phyloP scores from a whole-genome alignment of 2,113 vertebrate genomes.

The Tapirus terrestris region DNA sequence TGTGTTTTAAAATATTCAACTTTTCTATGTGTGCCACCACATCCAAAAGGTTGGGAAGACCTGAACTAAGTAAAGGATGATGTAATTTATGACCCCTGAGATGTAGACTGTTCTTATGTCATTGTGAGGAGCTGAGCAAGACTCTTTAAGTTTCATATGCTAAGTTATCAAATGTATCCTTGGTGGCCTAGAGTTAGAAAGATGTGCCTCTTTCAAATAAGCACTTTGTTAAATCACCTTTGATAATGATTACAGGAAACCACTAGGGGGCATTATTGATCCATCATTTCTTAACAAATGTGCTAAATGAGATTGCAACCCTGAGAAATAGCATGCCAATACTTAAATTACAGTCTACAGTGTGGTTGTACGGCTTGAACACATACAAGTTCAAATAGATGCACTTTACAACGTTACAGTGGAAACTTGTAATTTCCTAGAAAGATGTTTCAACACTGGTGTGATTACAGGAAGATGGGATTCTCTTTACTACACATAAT shows the following conservation, averaged over 20 bases:
- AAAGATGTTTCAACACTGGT: not conserved
- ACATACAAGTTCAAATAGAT: not conserved
- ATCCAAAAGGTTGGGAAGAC: not conserved
- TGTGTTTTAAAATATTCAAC: not conserved
- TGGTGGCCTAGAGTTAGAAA: not conserved
- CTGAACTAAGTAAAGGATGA: not conserved
- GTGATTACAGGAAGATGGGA: not conserved
- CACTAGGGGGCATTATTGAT: conserved; percentile 62
- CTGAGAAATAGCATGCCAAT: not conserved
- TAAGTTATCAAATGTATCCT: not conserved
- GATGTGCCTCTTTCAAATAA: not conserved
- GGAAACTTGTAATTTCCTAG: not conserved
- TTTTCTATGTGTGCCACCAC: not conserved
- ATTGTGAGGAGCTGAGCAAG: not conserved
- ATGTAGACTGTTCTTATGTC: not conserved
- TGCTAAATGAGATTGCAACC: not conserved
- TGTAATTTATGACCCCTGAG: not conserved
- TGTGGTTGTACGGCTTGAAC: not conserved
- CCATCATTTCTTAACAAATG: not conserved
- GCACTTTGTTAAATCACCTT: not conserved
- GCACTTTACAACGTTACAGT: not conserved
- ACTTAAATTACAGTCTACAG: not conserved
- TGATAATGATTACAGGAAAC: not conserved
- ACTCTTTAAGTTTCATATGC: not conserved
- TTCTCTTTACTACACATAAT: not conserved